Conservation (phyloP, 2,888 invertebrate species). For the Lochmaea capreae region DNA sequence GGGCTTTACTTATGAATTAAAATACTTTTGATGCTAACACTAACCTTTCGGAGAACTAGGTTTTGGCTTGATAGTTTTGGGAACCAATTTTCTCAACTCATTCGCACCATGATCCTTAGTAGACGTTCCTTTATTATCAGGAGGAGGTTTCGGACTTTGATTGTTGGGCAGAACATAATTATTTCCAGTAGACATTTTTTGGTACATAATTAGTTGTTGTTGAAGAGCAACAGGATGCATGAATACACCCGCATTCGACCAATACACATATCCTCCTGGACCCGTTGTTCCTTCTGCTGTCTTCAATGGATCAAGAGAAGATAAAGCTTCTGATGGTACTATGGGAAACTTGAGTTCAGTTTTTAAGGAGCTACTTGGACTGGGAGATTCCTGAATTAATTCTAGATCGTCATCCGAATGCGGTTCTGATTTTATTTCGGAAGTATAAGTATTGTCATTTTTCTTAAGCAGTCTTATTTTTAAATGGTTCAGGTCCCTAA, state of each 20-base stretch:
- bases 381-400: slow-evolving; percentile 60
- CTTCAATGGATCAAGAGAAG: slow-evolving; percentile 64
- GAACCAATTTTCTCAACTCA: slow-evolving; percentile 63
- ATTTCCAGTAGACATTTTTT: slow-evolving; percentile 74
- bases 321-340: slow-evolving; percentile 59
- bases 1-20: not conserved
- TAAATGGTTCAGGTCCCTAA: slow-evolving; percentile 79
- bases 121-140: slow-evolving; percentile 43
- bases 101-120: slow-evolving; percentile 44
- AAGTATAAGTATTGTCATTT: slow-evolving; percentile 73
- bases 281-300: slow-evolving; percentile 63
- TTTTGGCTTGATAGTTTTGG: slow-evolving; percentile 52
- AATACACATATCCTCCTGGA: slow-evolving; percentile 72
- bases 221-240: slow-evolving; percentile 81
- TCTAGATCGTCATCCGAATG: slow-evolving; percentile 70
- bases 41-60: slow-evolving; percentile 43
- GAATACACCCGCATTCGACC: slow-evolving; percentile 78
- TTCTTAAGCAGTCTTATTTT: slow-evolving; percentile 73
- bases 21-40: not conserved
- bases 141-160: slow-evolving; percentile 56
- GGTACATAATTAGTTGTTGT: slow-evolving; percentile 80
- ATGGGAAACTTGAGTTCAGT: slow-evolving; percentile 50
- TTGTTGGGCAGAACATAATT: slow-evolving; percentile 57
- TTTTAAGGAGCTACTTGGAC: slow-evolving; percentile 53
- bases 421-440: slow-evolving; percentile 72